These are phyloP conservation scores for Paradisaea rubra DNA, from an alignment of 2,113 vertebrate species.

Conservation along the genomic window DNA sequence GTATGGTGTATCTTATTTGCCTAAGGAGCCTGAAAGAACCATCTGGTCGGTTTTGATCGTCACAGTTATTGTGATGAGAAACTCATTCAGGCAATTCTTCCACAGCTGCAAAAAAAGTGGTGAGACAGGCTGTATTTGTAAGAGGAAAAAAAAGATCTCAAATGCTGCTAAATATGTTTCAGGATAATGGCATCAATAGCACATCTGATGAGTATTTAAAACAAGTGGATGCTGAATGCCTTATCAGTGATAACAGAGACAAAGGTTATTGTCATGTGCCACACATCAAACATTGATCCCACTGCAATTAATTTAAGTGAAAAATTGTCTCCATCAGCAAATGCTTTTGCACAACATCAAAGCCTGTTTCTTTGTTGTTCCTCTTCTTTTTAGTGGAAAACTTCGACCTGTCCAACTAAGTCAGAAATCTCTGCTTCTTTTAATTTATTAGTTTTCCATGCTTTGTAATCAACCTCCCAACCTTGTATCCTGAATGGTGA, in stretches of 20 bases:
- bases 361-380: not conserved
- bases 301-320: constrained; percentile 35
- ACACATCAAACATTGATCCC: constrained; percentile 19
- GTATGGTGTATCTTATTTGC: not conserved
- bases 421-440: not conserved
- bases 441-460: not conserved
- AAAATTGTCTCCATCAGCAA: constrained; percentile 42
- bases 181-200: constrained; percentile 26
- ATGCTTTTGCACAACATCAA: constrained; percentile 19
- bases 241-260: constrained; percentile 35
- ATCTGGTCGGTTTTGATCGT: not conserved
- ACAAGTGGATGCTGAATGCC: constrained; percentile 19
- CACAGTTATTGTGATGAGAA: constrained; percentile 26
- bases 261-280: constrained; percentile 33
- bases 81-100: constrained; percentile 42
- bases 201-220: constrained; percentile 42
- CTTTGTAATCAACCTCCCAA: not conserved
- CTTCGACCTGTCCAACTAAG: not conserved
- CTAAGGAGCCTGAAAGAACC: constrained; percentile 27
- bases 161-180: constrained; percentile 32
- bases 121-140: constrained; percentile 32
- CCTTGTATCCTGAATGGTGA: not conserved
- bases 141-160: not conserved
- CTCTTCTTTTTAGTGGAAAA: not conserved
- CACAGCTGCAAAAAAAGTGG: constrained; percentile 44